Base-by-base conservation (phyloP, 2,113 vertebrate genomes). In the Cryptomyrus ogoouensis region DNA sequence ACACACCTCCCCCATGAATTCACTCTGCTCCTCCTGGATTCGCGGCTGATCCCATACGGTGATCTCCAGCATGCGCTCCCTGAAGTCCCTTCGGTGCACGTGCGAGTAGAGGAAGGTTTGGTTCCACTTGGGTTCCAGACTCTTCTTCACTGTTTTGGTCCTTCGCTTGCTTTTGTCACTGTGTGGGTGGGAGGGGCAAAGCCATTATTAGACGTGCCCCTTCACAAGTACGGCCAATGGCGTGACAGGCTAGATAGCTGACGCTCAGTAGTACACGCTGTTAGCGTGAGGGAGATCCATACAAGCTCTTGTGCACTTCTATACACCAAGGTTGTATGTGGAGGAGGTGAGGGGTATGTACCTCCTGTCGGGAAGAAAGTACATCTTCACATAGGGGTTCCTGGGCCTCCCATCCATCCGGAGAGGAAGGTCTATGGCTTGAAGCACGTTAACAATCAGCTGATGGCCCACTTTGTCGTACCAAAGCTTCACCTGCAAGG, bases 301-400 rank as follows among this genome's bases (percentile, higher is more conserved):
- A 27, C 39, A 66, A 35, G 19, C 39, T 39, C 53, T 66, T 12
- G 39, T 70, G 35, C 15, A 17, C 31, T 35, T 39, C n/a, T 53
- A 87, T 31, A 88, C 44, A 27, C n/a, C 24, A 70, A 83, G 19
- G 17, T 4, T 50, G 4, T 80, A 31, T 12, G 58, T 3, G 17
- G 1, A 49, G 42, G 39, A 50, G 35, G 52, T 66, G n/a, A 80
- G 17, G 24, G 12, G 2, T 6, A 15, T 86, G 85, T 80, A 96
- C 96, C 96, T 95, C 53, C 96, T 91, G 83, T 99, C 98, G 87
- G 98, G 98, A 93, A 99, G 97, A 95, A 99, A 99, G 95, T 99
- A 99, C 98, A 99, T 99, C 95, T 99, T 99, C 92, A 99, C 98
- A 91, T 99, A 99, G 42, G 98, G 97, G 94, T 99, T 99, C 86